Conservation (phyloP, 1,140 invertebrate species). For the Aphis craccivora region DNA sequence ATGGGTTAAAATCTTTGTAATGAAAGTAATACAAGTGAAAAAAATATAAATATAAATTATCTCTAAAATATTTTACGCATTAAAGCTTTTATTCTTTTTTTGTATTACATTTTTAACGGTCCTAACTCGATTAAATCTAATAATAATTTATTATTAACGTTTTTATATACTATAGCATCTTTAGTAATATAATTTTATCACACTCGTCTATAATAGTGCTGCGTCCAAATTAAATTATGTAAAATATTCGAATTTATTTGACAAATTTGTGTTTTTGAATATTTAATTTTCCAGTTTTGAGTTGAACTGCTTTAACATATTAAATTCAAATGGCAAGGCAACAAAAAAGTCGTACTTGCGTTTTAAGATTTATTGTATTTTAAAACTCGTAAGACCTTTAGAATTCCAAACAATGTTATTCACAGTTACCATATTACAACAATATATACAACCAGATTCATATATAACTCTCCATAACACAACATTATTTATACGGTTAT, state of each 20-base stretch:
- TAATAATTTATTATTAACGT: too few relatives aligned
- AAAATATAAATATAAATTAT: too few relatives aligned
- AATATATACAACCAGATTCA: not conserved
- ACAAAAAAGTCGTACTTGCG: not conserved
- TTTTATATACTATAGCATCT: not conserved
- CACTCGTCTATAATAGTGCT: not conserved
- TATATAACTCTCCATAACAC: not conserved
- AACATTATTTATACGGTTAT: not conserved
- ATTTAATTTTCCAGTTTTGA: not conserved
- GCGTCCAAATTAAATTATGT: not conserved
- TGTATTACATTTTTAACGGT: too few relatives aligned
- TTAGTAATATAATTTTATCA: not conserved
- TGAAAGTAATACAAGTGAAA: too few relatives aligned
- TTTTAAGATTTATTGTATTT: not conserved
- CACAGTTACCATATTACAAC: not conserved
- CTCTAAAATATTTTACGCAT: too few relatives aligned
- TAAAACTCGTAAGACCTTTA: not conserved
- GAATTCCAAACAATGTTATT: not conserved
- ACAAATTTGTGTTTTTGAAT: not conserved
- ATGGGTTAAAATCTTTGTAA: too few relatives aligned
- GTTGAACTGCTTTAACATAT: not conserved
- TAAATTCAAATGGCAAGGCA: not conserved
- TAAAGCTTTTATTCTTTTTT: too few relatives aligned
- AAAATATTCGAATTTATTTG: not conserved
- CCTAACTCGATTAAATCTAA: too few relatives aligned